A percentile compares a stretch with the other conserved stretches of the same genome.
phyloP scores from a whole-genome alignment of 2,113 vertebrate genomes.

The Hirundichthys speculiger region DNA sequence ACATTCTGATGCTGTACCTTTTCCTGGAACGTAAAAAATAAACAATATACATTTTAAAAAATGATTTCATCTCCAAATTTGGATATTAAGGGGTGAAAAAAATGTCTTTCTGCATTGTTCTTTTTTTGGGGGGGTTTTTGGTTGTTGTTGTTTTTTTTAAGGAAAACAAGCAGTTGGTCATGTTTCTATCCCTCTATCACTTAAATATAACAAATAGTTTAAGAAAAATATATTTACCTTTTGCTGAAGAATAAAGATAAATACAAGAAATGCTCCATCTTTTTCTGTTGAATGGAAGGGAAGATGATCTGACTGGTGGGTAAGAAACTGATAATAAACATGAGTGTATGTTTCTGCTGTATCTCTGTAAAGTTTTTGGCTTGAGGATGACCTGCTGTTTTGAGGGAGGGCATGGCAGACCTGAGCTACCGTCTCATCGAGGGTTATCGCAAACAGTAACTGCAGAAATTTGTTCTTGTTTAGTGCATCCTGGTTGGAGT shows the following conservation, averaged over 20 bases:
- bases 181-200: conserved; percentile 10
- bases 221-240: not conserved
- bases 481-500: conserved; percentile 33
- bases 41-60: conserved; percentile 21
- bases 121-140: too few relatives aligned
- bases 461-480: conserved; percentile 46
- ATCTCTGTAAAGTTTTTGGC: conserved; percentile 53
- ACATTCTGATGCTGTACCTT: conserved; percentile 57
- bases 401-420: conserved; percentile 70
- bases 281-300: conserved; percentile 10
- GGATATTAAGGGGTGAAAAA: conserved; percentile 65
- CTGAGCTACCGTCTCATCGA: conserved; percentile 56
- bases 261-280: conserved; percentile 6
- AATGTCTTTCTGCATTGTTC: not conserved
- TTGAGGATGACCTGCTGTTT: conserved; percentile 78
- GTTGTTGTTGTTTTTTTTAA: conserved; percentile 20
- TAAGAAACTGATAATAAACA: conserved; percentile 27
- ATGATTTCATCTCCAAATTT: conserved; percentile 74
- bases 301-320: conserved; percentile 12
- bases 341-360: conserved; percentile 52
- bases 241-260: conserved; percentile 13
- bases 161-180: conserved; percentile 11
- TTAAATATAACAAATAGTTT: conserved; percentile 4
- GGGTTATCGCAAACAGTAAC: conserved; percentile 41
- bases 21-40: conserved; percentile 49